A percentile compares a stretch with the other conserved stretches of the same genome.
Evolutionary conservation across 2,113 vertebrate species (phyloP).

Genomic region (Ctenomys sociabilis): DNA sequence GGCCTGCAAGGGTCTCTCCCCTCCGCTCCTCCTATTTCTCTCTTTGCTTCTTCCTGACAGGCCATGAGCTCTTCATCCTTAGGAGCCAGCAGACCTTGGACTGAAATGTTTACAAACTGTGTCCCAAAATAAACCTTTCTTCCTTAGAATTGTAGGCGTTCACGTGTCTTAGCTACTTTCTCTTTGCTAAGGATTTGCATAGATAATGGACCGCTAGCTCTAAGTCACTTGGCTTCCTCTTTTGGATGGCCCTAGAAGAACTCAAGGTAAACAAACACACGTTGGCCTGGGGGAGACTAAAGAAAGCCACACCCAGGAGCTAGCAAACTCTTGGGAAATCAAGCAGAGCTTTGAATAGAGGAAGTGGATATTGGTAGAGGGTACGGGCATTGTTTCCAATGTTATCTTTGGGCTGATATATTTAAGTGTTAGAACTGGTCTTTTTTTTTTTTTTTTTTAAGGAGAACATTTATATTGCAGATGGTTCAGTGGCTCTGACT

Average conservation of each 20-base stretch:
- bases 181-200: not conserved
- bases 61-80: not conserved
- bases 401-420: not conserved
- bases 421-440: not conserved
- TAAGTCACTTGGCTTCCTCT: not conserved
- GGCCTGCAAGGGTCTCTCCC: not conserved
- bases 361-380: not conserved
- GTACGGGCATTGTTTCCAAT: not conserved
- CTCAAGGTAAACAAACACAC: constrained; percentile 38
- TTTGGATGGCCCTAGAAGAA: not conserved
- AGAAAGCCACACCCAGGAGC: not conserved
- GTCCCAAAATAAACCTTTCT: not conserved
- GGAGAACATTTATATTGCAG: not conserved
- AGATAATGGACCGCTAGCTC: constrained; percentile 1
- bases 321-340: not conserved
- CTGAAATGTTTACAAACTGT: not conserved
- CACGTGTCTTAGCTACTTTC: not conserved
- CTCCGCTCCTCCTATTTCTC: not conserved
- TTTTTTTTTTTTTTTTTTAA: not conserved
- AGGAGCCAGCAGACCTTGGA: not conserved
- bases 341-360: not conserved
- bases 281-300: not conserved
- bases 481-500: not conserved
- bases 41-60: not conserved
- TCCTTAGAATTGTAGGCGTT: not conserved